Evolutionary conservation across 2,113 vertebrate genomes (phyloP), one percentile per base, ranked within the genome.

Genomic region (Alexandromys fortis): DNA sequence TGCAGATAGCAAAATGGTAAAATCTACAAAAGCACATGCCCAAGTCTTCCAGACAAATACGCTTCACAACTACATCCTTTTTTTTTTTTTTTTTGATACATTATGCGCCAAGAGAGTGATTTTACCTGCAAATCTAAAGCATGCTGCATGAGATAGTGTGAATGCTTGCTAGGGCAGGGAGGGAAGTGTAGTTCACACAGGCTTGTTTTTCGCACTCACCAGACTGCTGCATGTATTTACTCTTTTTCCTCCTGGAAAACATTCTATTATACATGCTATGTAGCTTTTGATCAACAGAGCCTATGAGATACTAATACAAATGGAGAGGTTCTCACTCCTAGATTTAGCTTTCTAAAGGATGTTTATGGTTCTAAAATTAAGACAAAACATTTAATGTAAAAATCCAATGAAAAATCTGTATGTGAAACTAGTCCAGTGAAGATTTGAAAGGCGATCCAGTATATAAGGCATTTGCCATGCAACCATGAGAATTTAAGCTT

Each of bases 1-100:
- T 77, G 82, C 77, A 94, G 95, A 91, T 67, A 87, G 87, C 33
- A 94, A 90, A 86, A 52, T 38, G 81, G 96, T 86, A 42, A 52
- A 94, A 97, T 85, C 86, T 35, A 45, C 52, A 78, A 12, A 82
- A 90, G 65, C 86, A 92, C 0, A 0, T 52, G 85, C 47, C 65
- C 28, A 5, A 67, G 19, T 96, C 16, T 97, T 93, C 55, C 24
- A 97, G 65, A 49, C 92, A 94, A 92, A 13, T 61, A 81, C 14
- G 1, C 47, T 89, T 97, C 90, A 67, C 81, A 77, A 88, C 22
- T 47, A 93, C 73, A 22, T 61, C 17, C 83, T 95, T 89, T 92
- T 14, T 28, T 96, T 86, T 38, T 81, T 95, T 89, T 92, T 14
- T 28, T 96, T 86, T 38, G 89, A 47, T 92, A 83, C 13, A 89